Evolutionary conservation across 2,113 vertebrate genomes (phyloP), one percentile per base, ranked within the genome.

Genomic region (zebrafish (Danio rerio)): DNA sequence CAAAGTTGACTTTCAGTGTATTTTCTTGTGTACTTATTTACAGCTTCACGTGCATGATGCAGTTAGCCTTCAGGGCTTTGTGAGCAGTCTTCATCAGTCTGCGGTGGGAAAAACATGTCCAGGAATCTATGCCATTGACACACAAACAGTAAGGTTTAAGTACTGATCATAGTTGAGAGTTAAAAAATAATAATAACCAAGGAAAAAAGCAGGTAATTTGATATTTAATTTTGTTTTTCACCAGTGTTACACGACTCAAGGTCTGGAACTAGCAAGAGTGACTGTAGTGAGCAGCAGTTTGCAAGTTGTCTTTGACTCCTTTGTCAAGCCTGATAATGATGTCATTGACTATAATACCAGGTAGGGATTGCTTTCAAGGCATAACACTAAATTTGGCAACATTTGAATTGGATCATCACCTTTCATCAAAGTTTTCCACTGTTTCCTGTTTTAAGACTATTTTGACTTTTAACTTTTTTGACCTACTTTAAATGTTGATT

Each of bases 11-110:
- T 4, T 50, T 11, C 43, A 50, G 5, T 21, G 6, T 49, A 52
- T 71, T 15, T 31, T 71, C 47, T 52, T 21, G 50, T 52, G 18
- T 20, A 20, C 45, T 13, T 70, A 55, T 80, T 61, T 43, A 5
- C 87, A 96, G 94, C 88, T 96, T 72, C 95, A 96, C 65, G 93
- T 95, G 73, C 94, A 94, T 20, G 92, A 95, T 87, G 88, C 89
- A 1, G 82, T 92, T 76, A 92, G 90, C 81, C 68, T 95, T 52
- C 88, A 94, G 65, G 93, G 92, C n/a, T 96, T 95, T 81, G 85
- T 94, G 80, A 92, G 91, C 18, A 94, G 92, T 0, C 74, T 79
- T 1, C 42, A 75, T 42, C 89, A 88, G 80, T 56, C 77, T 7
- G 63, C 82, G 0, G 78, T 81, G 0, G 80, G 86, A 0, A 78